These are phyloP conservation scores for Copidosoma aretas DNA, from an alignment of 2,888 invertebrate species.

Conservation along the genomic window DNA sequence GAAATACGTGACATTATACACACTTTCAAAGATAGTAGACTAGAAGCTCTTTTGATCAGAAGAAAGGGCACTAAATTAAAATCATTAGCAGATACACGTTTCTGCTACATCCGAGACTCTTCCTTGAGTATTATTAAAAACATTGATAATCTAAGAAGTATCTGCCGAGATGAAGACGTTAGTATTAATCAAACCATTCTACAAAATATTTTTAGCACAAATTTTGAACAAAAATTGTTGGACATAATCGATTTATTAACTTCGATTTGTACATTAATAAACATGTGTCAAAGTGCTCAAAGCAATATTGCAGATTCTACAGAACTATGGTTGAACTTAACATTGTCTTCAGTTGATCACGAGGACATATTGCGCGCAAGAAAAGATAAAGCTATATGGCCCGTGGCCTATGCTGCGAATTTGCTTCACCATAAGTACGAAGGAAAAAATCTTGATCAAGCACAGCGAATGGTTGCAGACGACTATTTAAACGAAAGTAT, in stretches of 20 bases:
- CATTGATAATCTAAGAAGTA: neutral
- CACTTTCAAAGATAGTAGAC: neutral
- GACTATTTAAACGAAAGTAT: neutral
- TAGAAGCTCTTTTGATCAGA: neutral
- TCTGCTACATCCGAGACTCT: neutral
- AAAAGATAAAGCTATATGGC: neutral
- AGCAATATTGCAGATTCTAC: neutral
- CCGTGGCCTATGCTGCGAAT: neutral
- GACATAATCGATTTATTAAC: neutral
- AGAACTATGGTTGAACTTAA: neutral
- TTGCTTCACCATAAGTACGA: neutral
- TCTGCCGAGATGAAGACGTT: neutral
- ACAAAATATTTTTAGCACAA: neutral
- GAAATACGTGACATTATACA: neutral
- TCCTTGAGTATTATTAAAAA: neutral
- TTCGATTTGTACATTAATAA: neutral
- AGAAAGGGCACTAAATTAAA: neutral
- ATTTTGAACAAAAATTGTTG: neutral
- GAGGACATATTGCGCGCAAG: neutral
- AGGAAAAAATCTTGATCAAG: neutral
- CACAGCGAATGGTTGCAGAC: neutral
- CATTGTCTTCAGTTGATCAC: neutral
- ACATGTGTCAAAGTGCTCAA: neutral
- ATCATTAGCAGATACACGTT: neutral
- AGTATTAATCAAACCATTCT: neutral